Percentiles rank a stretch among this genome's conserved stretches.
Evolutionary conservation across 2,797 vertebrate genomes (phyloP).

Genomic region (Diplodus puntazzo): DNA sequence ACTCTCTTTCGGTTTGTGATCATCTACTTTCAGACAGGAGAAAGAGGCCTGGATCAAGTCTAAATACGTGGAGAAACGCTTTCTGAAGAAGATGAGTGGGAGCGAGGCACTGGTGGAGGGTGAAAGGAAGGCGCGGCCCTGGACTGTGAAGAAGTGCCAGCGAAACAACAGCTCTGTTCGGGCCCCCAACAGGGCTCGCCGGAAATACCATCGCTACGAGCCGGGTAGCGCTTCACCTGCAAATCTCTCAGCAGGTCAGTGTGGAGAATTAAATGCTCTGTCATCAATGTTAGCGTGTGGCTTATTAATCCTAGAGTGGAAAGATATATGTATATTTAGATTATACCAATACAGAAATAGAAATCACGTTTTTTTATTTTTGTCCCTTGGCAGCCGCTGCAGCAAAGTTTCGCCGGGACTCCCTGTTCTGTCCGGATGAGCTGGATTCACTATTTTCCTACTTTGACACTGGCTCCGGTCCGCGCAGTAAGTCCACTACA

Average conservation of each 20-base stretch:
- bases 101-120: conserved; percentile 79
- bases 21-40: conserved; percentile 88
- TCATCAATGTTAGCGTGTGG: not conserved
- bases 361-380: conserved; percentile 13
- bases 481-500: conserved; percentile 91
- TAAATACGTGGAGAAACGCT: conserved; percentile 97
- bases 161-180: conserved; percentile 89
- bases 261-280: not conserved
- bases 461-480: conserved; percentile 93
- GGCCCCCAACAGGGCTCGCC: conserved; percentile 83
- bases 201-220: conserved; percentile 90
- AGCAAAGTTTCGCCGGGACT: conserved; percentile 93
- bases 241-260: conserved; percentile 90
- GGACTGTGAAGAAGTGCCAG: conserved; percentile 92
- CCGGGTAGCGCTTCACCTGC: conserved; percentile 86
- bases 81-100: conserved; percentile 89
- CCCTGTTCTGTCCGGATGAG: conserved; percentile 97
- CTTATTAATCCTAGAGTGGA: not conserved
- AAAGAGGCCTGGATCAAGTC: conserved; percentile 98
- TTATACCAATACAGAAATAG: not conserved
- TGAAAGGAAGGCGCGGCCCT: conserved; percentile 88
- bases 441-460: conserved; percentile 98
- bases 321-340: not conserved
- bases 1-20: not conserved
- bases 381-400: conserved; percentile 82